Evolutionary conservation across 2,888 invertebrate species (phyloP).

Genomic region (Dryocosmus kuriphilus): DNA sequence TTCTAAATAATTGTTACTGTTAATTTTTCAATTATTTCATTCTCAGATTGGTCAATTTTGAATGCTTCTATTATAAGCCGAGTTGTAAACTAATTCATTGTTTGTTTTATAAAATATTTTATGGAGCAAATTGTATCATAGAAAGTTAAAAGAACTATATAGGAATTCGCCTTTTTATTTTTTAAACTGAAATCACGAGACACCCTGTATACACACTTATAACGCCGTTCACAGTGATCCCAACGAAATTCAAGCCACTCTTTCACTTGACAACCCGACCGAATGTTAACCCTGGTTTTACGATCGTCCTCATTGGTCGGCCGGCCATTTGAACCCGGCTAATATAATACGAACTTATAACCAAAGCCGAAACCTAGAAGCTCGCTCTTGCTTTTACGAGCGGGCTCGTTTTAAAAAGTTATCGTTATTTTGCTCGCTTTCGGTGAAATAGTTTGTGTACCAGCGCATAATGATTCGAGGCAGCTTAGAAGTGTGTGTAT

Average conservation of each 20-base stretch:
- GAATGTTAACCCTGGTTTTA: constrained; percentile 76
- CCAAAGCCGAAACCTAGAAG: constrained; percentile 76
- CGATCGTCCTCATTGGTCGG: constrained; percentile 73
- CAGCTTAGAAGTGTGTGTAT: constrained; percentile 5
- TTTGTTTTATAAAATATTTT: neutral
- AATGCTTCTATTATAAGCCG: too few species aligned
- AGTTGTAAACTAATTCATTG: too few species aligned
- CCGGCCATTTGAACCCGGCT: constrained; percentile 71
- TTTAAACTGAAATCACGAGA: constrained; percentile 38
- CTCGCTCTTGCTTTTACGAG: constrained; percentile 72
- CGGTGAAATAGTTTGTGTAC: constrained; percentile 70
- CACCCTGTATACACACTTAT: constrained; percentile 48
- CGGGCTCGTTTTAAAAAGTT: constrained; percentile 75
- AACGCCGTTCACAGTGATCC: constrained; percentile 67
- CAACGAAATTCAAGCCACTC: constrained; percentile 74
- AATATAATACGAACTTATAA: constrained; percentile 78
- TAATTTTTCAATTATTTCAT: too few species aligned
- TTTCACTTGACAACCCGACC: constrained; percentile 76
- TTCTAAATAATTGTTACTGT: too few species aligned
- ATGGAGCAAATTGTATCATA: neutral
- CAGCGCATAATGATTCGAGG: constrained; percentile 46
- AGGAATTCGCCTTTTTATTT: neutral
- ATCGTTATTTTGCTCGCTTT: constrained; percentile 75
- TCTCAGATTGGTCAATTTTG: neutral
- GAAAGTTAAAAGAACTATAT: neutral